Conservation (phyloP, 1,140 invertebrate genomes). For the Triops longicaudatus region DNA sequence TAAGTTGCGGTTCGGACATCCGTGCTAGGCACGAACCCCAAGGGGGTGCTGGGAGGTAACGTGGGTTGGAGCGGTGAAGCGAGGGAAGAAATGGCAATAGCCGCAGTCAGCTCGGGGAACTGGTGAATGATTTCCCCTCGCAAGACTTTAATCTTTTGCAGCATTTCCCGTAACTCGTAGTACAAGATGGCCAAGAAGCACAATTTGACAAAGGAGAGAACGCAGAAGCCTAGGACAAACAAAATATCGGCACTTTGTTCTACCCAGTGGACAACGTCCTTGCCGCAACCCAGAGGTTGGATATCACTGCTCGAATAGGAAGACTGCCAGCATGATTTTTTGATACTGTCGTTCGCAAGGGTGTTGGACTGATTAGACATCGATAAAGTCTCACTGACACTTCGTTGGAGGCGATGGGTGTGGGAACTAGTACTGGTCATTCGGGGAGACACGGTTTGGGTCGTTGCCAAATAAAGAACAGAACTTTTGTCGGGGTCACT, state of each 20-base stretch:
- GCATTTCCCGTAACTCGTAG: slow-evolving; percentile 80
- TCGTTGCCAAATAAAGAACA: not conserved
- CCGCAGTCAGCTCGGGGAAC: slow-evolving; percentile 36
- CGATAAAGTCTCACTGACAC: not conserved
- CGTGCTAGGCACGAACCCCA: slow-evolving; percentile 20
- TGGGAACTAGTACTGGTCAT: not conserved
- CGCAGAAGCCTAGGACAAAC: slow-evolving; percentile 78
- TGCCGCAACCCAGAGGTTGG: slow-evolving; percentile 52
- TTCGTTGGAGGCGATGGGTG: not conserved
- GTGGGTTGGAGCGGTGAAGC: slow-evolving; percentile 19
- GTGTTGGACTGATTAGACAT: not conserved
- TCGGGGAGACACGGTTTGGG: not conserved
- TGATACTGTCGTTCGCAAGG: not conserved
- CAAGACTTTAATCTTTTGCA: slow-evolving; percentile 69
- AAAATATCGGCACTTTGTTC: slow-evolving; percentile 66
- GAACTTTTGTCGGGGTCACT: not conserved
- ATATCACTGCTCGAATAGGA: slow-evolving; percentile 24
- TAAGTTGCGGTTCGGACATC: slow-evolving; percentile 28
- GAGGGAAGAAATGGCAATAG: slow-evolving; percentile 33
- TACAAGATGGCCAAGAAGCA: slow-evolving; percentile 77
- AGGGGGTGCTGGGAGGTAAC: not conserved
- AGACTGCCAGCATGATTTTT: slow-evolving; percentile 11
- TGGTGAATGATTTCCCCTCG: slow-evolving; percentile 39
- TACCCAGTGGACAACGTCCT: slow-evolving; percentile 59
- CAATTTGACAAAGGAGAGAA: slow-evolving; percentile 78